phyloP scores from a whole-genome alignment of 1,140 invertebrate species.

The Druon quercuslanigerum region DNA sequence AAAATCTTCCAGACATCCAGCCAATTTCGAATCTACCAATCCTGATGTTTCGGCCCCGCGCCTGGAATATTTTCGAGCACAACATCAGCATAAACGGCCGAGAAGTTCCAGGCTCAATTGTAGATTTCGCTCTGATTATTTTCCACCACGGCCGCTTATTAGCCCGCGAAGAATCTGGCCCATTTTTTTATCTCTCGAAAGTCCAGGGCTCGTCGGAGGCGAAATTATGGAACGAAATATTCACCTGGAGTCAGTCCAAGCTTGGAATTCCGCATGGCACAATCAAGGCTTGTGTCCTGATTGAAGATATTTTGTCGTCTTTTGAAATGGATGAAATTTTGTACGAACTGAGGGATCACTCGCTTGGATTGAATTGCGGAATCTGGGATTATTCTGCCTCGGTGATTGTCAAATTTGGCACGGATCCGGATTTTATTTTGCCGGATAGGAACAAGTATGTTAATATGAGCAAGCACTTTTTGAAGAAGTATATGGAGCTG shows the following conservation, averaged over 20 bases:
- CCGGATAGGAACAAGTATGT: conserved; percentile 84
- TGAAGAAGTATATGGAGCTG: conserved; percentile 80
- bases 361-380: conserved; percentile 84
- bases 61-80: conserved; percentile 86
- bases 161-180: conserved; percentile 77
- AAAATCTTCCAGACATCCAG: conserved; percentile 75
- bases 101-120: conserved; percentile 80
- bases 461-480: conserved; percentile 80
- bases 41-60: conserved; percentile 82
- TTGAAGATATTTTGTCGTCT: conserved; percentile 83
- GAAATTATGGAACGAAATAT: conserved; percentile 84
- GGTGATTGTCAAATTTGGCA: conserved; percentile 83
- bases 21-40: conserved; percentile 76
- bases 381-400: conserved; percentile 87
- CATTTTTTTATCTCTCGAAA: conserved; percentile 83
- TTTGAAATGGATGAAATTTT: conserved; percentile 85
- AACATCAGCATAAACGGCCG: conserved; percentile 82
- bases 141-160: conserved; percentile 80
- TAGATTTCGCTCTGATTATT: conserved; percentile 83
- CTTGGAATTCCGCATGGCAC: conserved; percentile 77
- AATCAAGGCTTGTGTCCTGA: conserved; percentile 84
- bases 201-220: conserved; percentile 81
- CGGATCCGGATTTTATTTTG: conserved; percentile 75
- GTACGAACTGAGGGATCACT: conserved; percentile 81
- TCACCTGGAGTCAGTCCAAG: conserved; percentile 80